phyloP scores from a whole-genome alignment of 2,797 vertebrate genomes.

The Xerus rutilus region DNA sequence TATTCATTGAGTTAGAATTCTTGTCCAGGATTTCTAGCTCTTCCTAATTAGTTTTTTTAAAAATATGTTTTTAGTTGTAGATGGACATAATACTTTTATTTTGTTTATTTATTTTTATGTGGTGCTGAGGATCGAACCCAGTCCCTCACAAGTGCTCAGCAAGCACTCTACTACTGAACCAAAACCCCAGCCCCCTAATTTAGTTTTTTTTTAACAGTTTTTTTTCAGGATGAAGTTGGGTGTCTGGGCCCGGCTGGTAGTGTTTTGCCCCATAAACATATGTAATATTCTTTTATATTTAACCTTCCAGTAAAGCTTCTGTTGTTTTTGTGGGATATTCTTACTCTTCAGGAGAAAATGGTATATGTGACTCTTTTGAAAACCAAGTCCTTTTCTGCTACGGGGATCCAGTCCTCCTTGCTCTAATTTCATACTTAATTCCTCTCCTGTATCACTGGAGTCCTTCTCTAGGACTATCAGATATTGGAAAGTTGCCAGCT shows the following conservation, averaged over 20 bases:
- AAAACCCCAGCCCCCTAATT: too few relatives aligned
- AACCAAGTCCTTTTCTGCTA: slow-evolving; percentile 32
- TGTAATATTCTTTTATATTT: background rate
- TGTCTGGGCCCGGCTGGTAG: background rate
- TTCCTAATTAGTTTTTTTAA: background rate
- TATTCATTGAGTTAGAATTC: background rate
- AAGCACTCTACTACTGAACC: too few relatives aligned
- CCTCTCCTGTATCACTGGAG: background rate
- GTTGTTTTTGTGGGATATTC: background rate
- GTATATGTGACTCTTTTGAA: slow-evolving; percentile 13
- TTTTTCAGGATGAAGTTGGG: background rate
- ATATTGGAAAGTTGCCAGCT: background rate
- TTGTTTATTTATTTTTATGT: too few relatives aligned
- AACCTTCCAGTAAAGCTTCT: background rate
- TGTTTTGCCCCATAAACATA: background rate
- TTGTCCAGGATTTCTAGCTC: background rate
- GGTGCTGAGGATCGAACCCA: too few relatives aligned
- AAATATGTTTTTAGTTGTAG: too few relatives aligned
- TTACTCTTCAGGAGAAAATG: slow-evolving; percentile 21
- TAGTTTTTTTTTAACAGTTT: too few relatives aligned
- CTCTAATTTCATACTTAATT: background rate
- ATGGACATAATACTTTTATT: too few relatives aligned
- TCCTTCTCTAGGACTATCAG: background rate
- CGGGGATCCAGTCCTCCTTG: background rate
- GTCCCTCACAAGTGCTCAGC: too few relatives aligned